phyloP scores from a whole-genome alignment of 2,797 vertebrate species.

The Atherinosoma microstoma region DNA sequence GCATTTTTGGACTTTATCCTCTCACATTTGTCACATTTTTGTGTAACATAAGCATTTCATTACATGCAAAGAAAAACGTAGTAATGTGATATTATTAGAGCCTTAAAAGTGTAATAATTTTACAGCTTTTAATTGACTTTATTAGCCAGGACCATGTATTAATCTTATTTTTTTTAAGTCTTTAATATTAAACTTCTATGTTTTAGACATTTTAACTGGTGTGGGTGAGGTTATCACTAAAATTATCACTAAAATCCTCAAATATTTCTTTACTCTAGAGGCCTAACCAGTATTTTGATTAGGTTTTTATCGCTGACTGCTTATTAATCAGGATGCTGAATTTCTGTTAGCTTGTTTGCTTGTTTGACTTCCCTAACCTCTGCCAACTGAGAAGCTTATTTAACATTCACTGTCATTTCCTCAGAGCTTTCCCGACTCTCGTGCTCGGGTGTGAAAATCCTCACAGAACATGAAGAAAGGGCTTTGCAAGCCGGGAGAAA shows the following conservation, averaged over 20 bases:
- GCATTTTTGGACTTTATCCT: not conserved
- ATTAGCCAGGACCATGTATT: no score
- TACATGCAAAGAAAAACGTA: not conserved
- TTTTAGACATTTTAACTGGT: not conserved
- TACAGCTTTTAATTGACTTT: no score
- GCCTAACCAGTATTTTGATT: not conserved
- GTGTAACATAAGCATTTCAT: not conserved
- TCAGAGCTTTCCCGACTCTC: constrained; percentile 14
- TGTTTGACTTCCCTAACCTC: constrained; percentile 11
- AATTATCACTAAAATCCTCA: not conserved
- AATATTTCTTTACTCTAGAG: not conserved
- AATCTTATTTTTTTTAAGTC: not conserved
- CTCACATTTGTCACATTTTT: not conserved
- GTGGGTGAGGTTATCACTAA: not conserved
- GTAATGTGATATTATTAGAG: no score
- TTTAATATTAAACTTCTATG: not conserved
- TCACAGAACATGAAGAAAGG: constrained; percentile 12
- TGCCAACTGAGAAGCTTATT: constrained; percentile 17
- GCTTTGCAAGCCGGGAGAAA: constrained; percentile 39
- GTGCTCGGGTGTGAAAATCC: constrained; percentile 37
- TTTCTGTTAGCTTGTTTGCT: constrained; percentile 14
- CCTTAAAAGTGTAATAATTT: no score
- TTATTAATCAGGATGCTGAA: not conserved
- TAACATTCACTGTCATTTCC: constrained; percentile 22
- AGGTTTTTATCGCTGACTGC: not conserved